phyloP scores from a whole-genome alignment of 2,113 vertebrate genomes.

The Laticauda laticaudata region DNA sequence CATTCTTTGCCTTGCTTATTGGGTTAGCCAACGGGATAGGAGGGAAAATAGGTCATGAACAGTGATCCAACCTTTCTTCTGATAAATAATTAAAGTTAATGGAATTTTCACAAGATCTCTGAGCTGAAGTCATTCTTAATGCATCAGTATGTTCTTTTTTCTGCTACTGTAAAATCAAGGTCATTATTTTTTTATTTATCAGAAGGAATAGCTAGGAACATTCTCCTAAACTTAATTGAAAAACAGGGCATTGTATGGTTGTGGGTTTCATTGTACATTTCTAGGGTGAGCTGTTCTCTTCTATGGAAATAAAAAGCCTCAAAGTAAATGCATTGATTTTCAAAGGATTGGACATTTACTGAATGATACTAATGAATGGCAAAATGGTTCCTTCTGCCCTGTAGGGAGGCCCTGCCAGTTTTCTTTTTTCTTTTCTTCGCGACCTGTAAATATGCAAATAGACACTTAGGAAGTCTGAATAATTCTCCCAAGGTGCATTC shows the following conservation, averaged over 20 bases:
- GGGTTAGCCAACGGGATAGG: slow-evolving; percentile 58
- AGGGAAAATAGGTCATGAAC: slow-evolving; percentile 80
- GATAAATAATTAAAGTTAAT: slow-evolving; percentile 88
- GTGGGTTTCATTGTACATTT: slow-evolving; percentile 25
- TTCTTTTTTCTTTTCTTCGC: not conserved
- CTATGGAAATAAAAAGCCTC: slow-evolving; percentile 31
- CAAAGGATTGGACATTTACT: not conserved
- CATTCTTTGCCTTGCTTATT: slow-evolving; percentile 71
- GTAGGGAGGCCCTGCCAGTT: not conserved
- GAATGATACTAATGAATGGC: not conserved
- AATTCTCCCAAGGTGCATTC: not conserved
- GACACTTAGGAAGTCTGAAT: not conserved
- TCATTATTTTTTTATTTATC: not conserved
- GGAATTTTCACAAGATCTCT: slow-evolving; percentile 79
- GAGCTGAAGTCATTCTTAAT: slow-evolving; percentile 72
- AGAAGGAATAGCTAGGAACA: slow-evolving; percentile 32
- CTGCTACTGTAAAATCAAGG: slow-evolving; percentile 55
- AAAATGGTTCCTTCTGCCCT: not conserved
- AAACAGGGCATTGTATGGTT: not conserved
- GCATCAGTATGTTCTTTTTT: slow-evolving; percentile 53
- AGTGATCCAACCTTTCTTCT: slow-evolving; percentile 79
- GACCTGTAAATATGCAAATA: not conserved
- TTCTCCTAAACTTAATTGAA: slow-evolving; percentile 59
- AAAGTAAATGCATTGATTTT: not conserved
- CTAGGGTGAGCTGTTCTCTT: not conserved